Base-by-base conservation (phyloP, 2,113 vertebrate genomes). In the Tyrannus savana region DNA sequence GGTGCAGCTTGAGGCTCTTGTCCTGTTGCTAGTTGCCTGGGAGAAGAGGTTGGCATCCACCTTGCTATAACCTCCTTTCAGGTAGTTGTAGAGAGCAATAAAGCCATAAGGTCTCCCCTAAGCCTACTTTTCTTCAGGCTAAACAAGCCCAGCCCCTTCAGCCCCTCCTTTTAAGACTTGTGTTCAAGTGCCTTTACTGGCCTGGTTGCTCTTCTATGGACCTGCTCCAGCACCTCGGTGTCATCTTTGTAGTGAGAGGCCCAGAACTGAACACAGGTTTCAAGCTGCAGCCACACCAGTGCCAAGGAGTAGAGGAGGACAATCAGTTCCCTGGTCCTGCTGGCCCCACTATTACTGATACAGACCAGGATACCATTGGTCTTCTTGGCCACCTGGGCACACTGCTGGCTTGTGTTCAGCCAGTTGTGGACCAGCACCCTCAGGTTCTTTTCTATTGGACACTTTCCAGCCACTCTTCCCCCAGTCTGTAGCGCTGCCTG, bases 301-400 rank as follows among this genome's bases (percentile, higher is more conserved):
- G 12, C 15, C 0, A 0, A 37, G 18, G 37, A 37, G 27, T 31
- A 27, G 31, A 58, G 14, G 19, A 21, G 22, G 14, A n/a, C 7
- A 33, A 24, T 46, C 42, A n/a, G 21, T 46, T 16, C 15, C 22
- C 27, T 19, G 12, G 18, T 23, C 27, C 44, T 81, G 14, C 35
- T 42, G 27, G 31, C 4, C 27, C 39, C 35, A 10, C 23, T 14
- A 2, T 4, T 28, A 11, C 33, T 56, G 1, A 13, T 2, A 7
- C 3, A 80, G 0, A 33, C 8, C 21, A 79, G 1, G 28, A 24
- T 46, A 24, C 27, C 5, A 9, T 1, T 12, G 10, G 12, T 10
- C 5, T 64, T 41, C 44, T 4, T 28, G 42, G 33, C 10, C 39
- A 31, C 31, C 16, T 74, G 37, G 55, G 24, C 55, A 15, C 62